Conservation (phyloP, 2,797 vertebrate species). For the Arctocebus calabarensis region DNA sequence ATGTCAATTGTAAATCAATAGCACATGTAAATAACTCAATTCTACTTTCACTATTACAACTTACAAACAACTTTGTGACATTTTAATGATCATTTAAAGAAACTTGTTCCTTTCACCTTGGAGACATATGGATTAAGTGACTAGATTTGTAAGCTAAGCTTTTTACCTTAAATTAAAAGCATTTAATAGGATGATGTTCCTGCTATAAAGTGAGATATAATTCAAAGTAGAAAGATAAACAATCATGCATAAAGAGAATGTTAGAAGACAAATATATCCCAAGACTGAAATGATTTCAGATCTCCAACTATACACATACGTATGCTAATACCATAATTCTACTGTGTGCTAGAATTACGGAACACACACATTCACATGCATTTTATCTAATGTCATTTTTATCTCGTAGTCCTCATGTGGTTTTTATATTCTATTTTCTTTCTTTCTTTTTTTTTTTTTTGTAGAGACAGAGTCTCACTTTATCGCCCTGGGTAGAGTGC, state of each 20-base stretch:
- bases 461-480: no score
- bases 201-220: not conserved
- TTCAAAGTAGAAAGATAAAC: not conserved
- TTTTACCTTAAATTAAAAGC: constrained; percentile 1
- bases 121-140: not conserved
- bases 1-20: constrained; percentile 81
- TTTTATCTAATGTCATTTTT: not conserved
- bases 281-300: not conserved
- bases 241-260: not conserved
- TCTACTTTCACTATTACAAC: constrained; percentile 70
- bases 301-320: not conserved
- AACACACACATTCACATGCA: accelerated
- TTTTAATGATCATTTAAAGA: constrained; percentile 66
- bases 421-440: not conserved
- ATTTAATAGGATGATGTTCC: not conserved
- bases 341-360: no score
- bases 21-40: constrained; percentile 70
- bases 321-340: not conserved
- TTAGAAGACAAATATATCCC: not conserved
- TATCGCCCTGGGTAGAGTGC: no score
- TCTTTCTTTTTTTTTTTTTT: no score
- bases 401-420: not conserved
- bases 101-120: not conserved
- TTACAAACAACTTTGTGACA: constrained; percentile 50
- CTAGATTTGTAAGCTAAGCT: not conserved